phyloP scores from a whole-genome alignment of 2,888 invertebrate genomes.

The Aphodius granarius region DNA sequence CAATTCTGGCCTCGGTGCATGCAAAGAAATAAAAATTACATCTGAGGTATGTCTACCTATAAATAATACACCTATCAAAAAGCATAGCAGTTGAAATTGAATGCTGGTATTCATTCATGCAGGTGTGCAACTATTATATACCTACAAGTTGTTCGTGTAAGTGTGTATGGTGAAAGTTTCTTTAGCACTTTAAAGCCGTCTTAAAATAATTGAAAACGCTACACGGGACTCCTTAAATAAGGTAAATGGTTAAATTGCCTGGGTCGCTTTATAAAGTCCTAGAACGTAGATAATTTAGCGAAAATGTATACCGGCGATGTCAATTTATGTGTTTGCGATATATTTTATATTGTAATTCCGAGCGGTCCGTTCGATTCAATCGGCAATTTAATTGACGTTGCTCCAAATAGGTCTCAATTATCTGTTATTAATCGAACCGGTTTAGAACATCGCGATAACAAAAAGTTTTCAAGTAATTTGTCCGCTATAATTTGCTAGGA shows the following conservation, averaged over 20 bases:
- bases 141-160: background rate
- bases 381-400: background rate
- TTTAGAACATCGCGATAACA: background rate
- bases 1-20: too few relatives aligned
- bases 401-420: background rate
- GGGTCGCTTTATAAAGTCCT: background rate
- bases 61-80: background rate
- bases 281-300: background rate
- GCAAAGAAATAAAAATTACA: too few relatives aligned
- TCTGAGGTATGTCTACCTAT: too few relatives aligned
- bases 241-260: background rate
- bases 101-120: background rate
- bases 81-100: background rate
- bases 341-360: background rate
- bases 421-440: background rate
- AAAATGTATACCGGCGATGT: background rate
- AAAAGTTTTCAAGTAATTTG: background rate
- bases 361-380: background rate
- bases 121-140: background rate
- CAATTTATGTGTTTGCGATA: background rate
- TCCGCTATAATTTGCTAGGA: background rate
- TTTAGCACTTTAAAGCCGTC: background rate
- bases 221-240: background rate
- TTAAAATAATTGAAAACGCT: background rate
- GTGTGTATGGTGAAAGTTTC: background rate